Evolutionary conservation across 2,113 vertebrate species (phyloP).

Genomic region (Puffinus mauretanicus): DNA sequence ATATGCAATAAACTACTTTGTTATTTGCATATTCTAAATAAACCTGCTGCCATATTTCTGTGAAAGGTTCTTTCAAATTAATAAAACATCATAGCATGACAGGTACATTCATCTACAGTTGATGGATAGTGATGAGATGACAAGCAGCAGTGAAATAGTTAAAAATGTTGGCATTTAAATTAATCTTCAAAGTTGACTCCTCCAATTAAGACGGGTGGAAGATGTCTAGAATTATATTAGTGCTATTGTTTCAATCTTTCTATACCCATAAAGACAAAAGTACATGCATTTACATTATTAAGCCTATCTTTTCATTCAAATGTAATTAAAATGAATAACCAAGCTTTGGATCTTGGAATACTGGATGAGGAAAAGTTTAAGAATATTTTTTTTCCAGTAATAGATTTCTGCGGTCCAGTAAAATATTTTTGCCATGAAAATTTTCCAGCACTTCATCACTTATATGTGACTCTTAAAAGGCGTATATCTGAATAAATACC

Average conservation of each 20-base stretch:
- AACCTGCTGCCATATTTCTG: background rate
- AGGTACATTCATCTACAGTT: background rate
- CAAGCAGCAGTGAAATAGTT: slow-evolving; percentile 39
- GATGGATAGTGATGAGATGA: background rate
- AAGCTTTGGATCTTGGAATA: background rate
- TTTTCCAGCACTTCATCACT: background rate
- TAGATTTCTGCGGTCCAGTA: background rate
- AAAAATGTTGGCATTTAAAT: slow-evolving; percentile 31
- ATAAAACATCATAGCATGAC: slow-evolving; percentile 25
- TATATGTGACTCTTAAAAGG: background rate
- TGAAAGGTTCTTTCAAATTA: slow-evolving; percentile 26
- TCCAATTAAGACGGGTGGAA: background rate
- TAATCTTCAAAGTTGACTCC: slow-evolving; percentile 26
- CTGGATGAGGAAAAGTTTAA: background rate
- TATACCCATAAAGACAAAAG: background rate
- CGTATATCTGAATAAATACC: background rate
- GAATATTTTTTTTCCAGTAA: background rate
- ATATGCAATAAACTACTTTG: background rate
- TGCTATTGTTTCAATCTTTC: slow-evolving; percentile 4
- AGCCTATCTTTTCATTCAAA: background rate
- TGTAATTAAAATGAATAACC: background rate
- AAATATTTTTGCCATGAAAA: background rate
- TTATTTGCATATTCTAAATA: slow-evolving; percentile 47
- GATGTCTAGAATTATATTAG: background rate
- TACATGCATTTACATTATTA: background rate